Base-by-base conservation (phyloP, 2,113 vertebrate genomes). In the Heterotis niloticus region DNA sequence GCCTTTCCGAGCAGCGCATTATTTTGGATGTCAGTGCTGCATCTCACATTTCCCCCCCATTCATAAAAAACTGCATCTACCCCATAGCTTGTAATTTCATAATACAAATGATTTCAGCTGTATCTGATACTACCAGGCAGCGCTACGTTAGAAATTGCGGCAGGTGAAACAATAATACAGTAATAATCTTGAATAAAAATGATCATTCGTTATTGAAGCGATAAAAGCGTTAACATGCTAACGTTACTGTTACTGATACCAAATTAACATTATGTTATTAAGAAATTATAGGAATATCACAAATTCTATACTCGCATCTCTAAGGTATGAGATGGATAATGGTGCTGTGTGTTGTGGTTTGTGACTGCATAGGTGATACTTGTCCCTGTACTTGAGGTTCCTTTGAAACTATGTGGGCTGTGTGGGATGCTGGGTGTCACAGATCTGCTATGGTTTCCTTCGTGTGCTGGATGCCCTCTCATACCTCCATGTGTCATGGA, bases 31-130 rank as follows among this genome's bases (percentile, higher is more conserved):
- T 54, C 65, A 69, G 26, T 20, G 26, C 34, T 56, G 66, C 67
- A 16, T 54, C n/a, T 28, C 5, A 13, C 54, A 57, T 68, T 23
- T 34, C 24, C 76, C 76, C 24, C 76, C 24, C 65, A 78, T 78
- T 78, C 76, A 69, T 69, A 78, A 69, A 78, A 78, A 68, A 78
- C 18, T 59, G 76, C 28, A 69, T 28, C 52, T 67, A 51, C 13
- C 26, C 28, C 24, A 13, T 12, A 56, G 11, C 44, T 77, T 56
- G 23, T 29, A 23, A 57, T 78, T 68, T 56, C 26, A 57, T 54
- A 68, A 18, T 29, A 78, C 13, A 23, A 28, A 18, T 14, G 23
- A 73, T 75, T 29, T 60, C 9, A 59, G 28, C 59, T 12, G 59
- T 59, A 1, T 4, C 72, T 75, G 54, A 59, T 18, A 57, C 65